Evolutionary conservation across 2,113 vertebrate species (phyloP).

Genomic region (Anser brachyrhynchus): DNA sequence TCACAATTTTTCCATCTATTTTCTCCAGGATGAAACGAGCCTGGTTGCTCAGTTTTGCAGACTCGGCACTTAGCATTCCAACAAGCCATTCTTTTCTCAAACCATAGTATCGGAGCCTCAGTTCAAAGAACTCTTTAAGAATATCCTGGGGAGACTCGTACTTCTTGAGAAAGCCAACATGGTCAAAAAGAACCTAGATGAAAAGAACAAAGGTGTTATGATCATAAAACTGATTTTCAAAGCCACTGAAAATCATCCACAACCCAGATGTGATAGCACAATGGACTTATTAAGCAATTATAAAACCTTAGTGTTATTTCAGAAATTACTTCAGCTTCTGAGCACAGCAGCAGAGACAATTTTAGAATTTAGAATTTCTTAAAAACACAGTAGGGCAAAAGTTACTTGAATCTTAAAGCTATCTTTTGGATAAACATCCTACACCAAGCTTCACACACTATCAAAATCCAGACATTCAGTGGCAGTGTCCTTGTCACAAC

Average conservation of each 20-base stretch:
- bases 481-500: not conserved
- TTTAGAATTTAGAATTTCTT: not conserved
- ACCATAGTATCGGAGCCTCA: conserved; percentile 89
- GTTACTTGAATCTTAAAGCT: not conserved
- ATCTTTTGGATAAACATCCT: not conserved
- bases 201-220: not conserved
- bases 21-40: conserved; percentile 99
- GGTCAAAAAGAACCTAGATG: conserved; percentile 93
- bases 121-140: conserved; percentile 91
- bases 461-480: not conserved
- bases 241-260: not conserved
- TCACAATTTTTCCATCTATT: conserved; percentile 92
- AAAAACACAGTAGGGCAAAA: not conserved
- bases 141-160: conserved; percentile 89
- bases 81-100: conserved; percentile 95
- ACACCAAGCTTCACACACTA: not conserved
- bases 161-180: conserved; percentile 93
- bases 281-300: not conserved
- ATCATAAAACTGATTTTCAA: not conserved
- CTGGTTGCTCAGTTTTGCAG: conserved; percentile 91
- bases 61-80: conserved; percentile 92
- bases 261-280: not conserved
- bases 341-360: not conserved
- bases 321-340: not conserved
- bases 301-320: not conserved